Evolutionary conservation across 2,113 vertebrate genomes (phyloP).

Genomic region (Meleagris gallopavo): DNA sequence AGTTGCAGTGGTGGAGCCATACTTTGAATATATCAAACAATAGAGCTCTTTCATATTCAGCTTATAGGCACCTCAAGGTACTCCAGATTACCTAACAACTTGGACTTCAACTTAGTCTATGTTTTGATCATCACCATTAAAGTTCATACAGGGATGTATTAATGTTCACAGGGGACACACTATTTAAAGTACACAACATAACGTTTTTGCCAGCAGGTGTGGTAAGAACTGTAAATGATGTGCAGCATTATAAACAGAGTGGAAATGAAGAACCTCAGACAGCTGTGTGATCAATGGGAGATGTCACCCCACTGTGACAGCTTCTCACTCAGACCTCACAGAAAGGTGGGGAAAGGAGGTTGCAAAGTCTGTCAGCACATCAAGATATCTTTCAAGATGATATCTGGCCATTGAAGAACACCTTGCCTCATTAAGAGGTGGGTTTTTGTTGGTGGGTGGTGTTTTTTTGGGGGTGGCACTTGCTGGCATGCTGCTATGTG

Average conservation of each 20-base stretch:
- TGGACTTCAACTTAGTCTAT: neutral
- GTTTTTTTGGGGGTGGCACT: neutral
- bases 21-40: neutral
- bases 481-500: neutral
- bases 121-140: neutral
- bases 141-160: neutral
- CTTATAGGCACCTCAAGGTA: neutral
- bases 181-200: neutral
- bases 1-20: neutral
- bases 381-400: neutral
- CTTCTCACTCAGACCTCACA: neutral
- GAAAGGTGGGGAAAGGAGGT: neutral
- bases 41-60: neutral
- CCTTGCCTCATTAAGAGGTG: neutral
- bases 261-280: neutral
- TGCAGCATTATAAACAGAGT: neutral
- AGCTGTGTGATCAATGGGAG: neutral
- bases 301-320: fast-evolving
- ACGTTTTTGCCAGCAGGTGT: neutral
- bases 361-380: neutral
- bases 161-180: neutral
- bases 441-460: neutral
- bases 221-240: neutral
- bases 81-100: neutral
- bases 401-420: neutral